phyloP scores from a whole-genome alignment of 2,888 invertebrate genomes.

The Eumerus sabulonum region DNA sequence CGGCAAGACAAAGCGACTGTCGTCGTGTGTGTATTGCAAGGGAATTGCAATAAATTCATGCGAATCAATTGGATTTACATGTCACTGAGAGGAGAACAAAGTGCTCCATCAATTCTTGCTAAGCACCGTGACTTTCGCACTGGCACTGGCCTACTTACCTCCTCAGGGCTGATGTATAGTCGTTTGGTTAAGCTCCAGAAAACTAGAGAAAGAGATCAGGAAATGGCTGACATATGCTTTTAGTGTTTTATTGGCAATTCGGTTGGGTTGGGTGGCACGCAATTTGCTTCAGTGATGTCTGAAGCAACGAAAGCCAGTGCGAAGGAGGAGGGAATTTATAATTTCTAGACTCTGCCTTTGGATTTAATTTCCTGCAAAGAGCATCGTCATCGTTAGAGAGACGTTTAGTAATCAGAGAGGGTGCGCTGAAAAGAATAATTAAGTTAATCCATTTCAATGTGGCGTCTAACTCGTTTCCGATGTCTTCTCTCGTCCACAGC shows the following conservation, averaged over 20 bases:
- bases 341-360: constrained; percentile 22
- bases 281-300: constrained; percentile 16
- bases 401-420: too few species aligned
- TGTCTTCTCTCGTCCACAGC: constrained; percentile 65
- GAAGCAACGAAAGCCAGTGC: constrained; percentile 25
- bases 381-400: neutral
- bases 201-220: too few species aligned
- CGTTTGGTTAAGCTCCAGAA: neutral
- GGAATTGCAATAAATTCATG: constrained; percentile 56
- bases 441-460: neutral
- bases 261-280: constrained; percentile 5
- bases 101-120: constrained; percentile 31
- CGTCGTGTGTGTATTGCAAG: constrained; percentile 1
- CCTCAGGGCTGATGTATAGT: neutral
- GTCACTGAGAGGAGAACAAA: constrained; percentile 31
- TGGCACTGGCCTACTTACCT: constrained; percentile 41
- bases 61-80: constrained; percentile 61
- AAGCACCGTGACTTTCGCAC: constrained; percentile 52
- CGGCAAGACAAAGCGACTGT: too few species aligned
- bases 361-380: constrained; percentile 23
- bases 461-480: too few species aligned
- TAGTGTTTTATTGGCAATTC: too few species aligned
- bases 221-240: constrained; percentile 9
- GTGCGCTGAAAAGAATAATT: too few species aligned
- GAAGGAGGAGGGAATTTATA: constrained; percentile 11